These are phyloP conservation scores for Chionoecetes opilio DNA, from an alignment of 1,140 invertebrate genomes.

Conservation along the genomic window DNA sequence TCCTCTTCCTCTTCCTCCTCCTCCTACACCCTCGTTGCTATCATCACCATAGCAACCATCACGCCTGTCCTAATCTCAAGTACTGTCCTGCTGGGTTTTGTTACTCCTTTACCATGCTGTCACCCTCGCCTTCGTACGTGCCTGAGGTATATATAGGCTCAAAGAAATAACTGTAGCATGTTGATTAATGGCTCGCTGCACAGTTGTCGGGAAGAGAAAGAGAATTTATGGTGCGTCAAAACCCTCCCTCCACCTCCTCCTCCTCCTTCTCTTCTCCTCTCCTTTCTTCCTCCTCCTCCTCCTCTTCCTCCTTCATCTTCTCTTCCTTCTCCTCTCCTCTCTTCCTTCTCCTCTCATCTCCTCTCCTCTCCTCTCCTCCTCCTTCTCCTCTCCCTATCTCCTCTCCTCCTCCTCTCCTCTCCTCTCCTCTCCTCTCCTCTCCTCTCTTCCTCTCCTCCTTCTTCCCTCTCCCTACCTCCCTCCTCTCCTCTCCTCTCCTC, in stretches of 20 bases:
- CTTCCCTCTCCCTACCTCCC: not conserved
- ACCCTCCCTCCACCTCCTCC: not conserved
- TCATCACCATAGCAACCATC: slow-evolving; percentile 3
- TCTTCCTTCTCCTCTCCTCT: not conserved
- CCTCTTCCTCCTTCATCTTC: not conserved
- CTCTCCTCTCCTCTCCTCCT: not conserved
- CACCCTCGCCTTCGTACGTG: too few relatives aligned
- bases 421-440: not conserved
- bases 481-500: not conserved
- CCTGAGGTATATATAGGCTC: too few relatives aligned
- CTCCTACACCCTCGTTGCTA: not conserved
- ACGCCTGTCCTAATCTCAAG: not conserved
- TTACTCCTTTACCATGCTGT: not conserved
- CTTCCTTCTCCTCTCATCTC: not conserved
- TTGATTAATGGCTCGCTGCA: too few relatives aligned
- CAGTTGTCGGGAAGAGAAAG: too few relatives aligned
- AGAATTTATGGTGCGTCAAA: too few relatives aligned
- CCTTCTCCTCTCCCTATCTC: not conserved
- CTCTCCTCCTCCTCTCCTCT: not conserved
- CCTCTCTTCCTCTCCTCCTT: not conserved
- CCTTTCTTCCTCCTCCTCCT: not conserved
- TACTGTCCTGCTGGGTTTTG: not conserved
- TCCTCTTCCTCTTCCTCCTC: not conserved
- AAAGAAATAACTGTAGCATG: too few relatives aligned
- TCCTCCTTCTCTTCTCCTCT: too few relatives aligned